Evolutionary conservation across 2,888 invertebrate species (phyloP).

Genomic region (Erebia ligea): DNA sequence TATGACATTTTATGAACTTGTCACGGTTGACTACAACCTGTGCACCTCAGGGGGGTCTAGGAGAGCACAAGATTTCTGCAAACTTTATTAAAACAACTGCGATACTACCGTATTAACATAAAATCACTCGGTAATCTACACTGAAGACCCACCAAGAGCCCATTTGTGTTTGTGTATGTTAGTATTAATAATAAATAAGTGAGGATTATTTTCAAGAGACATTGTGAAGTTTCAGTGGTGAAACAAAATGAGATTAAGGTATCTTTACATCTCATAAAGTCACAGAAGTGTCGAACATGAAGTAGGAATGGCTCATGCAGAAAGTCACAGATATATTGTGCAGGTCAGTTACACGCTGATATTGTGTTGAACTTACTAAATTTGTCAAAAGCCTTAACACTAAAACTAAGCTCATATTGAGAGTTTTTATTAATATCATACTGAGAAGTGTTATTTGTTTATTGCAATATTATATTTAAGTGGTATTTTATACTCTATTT

Average conservation of each 20-base stretch:
- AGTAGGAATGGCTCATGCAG: conserved; percentile 83
- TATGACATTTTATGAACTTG: conserved; percentile 60
- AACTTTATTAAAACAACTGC: conserved; percentile 29
- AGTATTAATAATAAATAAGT: conserved; percentile 6
- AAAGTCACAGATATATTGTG: conserved; percentile 88
- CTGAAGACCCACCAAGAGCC: not conserved
- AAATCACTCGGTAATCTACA: not conserved
- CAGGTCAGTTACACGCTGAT: conserved; percentile 83
- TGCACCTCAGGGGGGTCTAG: conserved; percentile 67
- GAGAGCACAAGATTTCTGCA: conserved; percentile 43
- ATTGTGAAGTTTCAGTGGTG: conserved; percentile 30
- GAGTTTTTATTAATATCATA: not conserved
- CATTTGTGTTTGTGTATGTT: conserved; percentile 1
- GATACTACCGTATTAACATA: not conserved
- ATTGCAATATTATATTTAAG: conserved; percentile 27
- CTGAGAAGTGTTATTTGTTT: conserved; percentile 4
- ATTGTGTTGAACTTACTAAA: not conserved
- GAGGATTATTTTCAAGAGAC: conserved; percentile 25
- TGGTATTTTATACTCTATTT: conserved; percentile 30
- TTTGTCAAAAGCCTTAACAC: not conserved
- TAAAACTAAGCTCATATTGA: not conserved
- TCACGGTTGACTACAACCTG: conserved; percentile 74
- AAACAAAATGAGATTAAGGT: conserved; percentile 56
- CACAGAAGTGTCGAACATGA: conserved; percentile 64
- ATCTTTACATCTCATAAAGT: conserved; percentile 53